A percentile compares a stretch with the other conserved stretches of the same genome.
phyloP scores from a whole-genome alignment of 2,888 invertebrate genomes.

The Empis stercorea region DNA sequence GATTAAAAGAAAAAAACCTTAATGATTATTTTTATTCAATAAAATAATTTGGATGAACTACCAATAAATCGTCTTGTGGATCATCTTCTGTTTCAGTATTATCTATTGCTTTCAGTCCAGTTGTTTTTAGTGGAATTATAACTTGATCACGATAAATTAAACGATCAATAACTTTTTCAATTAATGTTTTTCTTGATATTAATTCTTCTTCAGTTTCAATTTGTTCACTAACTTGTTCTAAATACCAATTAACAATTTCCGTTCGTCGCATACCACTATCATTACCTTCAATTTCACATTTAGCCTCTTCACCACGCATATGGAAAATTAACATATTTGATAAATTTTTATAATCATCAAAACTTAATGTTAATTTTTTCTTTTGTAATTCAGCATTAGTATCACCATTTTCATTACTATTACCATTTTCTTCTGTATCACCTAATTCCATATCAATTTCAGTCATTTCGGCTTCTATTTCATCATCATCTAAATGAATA shows the following conservation, averaged over 20 bases:
- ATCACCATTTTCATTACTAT: constrained; percentile 17
- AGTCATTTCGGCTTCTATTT: constrained; percentile 41
- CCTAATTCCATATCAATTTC: constrained; percentile 41
- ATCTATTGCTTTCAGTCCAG: constrained; percentile 20
- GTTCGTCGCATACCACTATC: constrained; percentile 58
- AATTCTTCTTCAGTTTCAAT: constrained; percentile 88
- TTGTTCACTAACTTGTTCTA: constrained; percentile 72
- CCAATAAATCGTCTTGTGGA: constrained; percentile 60
- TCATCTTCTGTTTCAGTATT: constrained; percentile 13
- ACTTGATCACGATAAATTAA: constrained; percentile 58
- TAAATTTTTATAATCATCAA: constrained; percentile 85
- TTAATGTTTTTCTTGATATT: constrained; percentile 71
- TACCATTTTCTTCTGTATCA: constrained; percentile 14
- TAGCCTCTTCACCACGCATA: constrained; percentile 73
- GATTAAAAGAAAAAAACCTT: neutral
- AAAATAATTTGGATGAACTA: constrained; percentile 94
- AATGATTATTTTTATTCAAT: constrained; percentile 42
- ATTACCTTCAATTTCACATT: constrained; percentile 48
- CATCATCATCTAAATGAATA: constrained; percentile 79
- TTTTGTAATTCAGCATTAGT: constrained; percentile 35
- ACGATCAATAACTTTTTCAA: constrained; percentile 89
- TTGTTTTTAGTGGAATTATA: constrained; percentile 31
- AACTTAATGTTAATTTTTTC: constrained; percentile 70
- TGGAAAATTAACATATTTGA: constrained; percentile 84
- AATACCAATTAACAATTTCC: constrained; percentile 85